These are phyloP conservation scores for Erebia palarica DNA, from an alignment of 2,888 invertebrate species.

Conservation along the genomic window DNA sequence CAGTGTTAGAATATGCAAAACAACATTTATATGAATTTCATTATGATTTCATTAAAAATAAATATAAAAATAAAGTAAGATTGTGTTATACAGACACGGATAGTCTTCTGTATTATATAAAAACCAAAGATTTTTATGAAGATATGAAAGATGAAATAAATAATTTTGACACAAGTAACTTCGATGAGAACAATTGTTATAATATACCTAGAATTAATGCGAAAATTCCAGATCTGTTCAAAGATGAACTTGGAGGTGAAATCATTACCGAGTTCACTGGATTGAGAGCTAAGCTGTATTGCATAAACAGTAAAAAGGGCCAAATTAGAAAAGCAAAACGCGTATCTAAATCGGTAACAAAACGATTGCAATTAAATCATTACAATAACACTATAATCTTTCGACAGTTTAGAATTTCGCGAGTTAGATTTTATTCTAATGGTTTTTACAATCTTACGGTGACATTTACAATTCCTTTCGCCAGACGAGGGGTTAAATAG, in stretches of 20 bases:
- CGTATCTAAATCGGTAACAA: conserved; percentile 9
- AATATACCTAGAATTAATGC: conserved; percentile 5
- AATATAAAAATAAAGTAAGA: conserved; percentile 6
- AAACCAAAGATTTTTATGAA: conserved; percentile 1
- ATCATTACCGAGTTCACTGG: conserved; percentile 2
- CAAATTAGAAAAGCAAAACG: conserved; percentile 4
- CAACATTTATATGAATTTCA: conserved; percentile 4
- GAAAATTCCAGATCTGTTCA: conserved; percentile 4
- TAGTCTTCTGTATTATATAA: not conserved
- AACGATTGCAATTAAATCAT: not conserved
- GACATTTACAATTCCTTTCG: too few species aligned
- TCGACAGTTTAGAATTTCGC: too few species aligned
- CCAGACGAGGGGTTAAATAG: too few species aligned
- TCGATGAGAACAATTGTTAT: not conserved
- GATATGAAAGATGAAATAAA: conserved; percentile 4
- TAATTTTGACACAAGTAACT: conserved; percentile 2
- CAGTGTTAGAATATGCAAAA: conserved; percentile 3
- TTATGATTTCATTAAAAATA: conserved; percentile 6
- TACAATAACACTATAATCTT: conserved; percentile 7
- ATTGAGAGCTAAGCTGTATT: not conserved
- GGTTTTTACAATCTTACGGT: too few species aligned
- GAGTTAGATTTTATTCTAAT: too few species aligned
- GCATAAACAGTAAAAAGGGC: not conserved
- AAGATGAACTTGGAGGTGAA: conserved; percentile 4
- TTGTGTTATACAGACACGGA: not conserved